Conservation (phyloP, 1,140 invertebrate genomes). For the Ridgeia piscesae region DNA sequence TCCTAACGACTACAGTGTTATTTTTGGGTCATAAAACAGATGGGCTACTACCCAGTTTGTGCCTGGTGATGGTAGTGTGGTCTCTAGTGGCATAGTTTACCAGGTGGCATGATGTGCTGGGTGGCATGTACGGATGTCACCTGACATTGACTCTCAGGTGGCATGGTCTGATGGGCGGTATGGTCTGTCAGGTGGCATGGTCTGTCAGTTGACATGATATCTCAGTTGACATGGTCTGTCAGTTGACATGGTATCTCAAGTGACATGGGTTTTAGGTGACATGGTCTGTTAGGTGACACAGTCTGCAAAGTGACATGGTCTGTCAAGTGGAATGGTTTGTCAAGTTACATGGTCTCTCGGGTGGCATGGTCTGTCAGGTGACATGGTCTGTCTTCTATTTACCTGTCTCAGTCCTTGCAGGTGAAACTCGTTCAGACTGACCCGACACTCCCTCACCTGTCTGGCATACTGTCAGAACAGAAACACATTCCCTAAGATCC, state of each 20-base stretch:
- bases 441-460: background rate
- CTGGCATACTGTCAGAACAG: slow-evolving; percentile 7
- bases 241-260: background rate
- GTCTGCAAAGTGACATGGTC: background rate
- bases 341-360: background rate
- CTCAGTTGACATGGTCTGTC: background rate
- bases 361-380: background rate
- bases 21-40: no score
- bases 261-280: background rate
- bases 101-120: background rate
- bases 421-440: slow-evolving; percentile 7
- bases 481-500: background rate
- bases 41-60: background rate
- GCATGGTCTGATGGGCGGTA: background rate
- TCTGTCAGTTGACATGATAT: background rate
- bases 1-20: background rate
- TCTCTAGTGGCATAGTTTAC: background rate
- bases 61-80: background rate
- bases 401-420: slow-evolving; percentile 7
- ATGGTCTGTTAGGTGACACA: background rate
- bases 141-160: background rate
- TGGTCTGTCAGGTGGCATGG: background rate
- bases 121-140: background rate
- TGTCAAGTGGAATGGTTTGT: background rate
- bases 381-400: background rate